phyloP scores from a whole-genome alignment of 2,113 vertebrate species.

The Oreochromis tanganicae region DNA sequence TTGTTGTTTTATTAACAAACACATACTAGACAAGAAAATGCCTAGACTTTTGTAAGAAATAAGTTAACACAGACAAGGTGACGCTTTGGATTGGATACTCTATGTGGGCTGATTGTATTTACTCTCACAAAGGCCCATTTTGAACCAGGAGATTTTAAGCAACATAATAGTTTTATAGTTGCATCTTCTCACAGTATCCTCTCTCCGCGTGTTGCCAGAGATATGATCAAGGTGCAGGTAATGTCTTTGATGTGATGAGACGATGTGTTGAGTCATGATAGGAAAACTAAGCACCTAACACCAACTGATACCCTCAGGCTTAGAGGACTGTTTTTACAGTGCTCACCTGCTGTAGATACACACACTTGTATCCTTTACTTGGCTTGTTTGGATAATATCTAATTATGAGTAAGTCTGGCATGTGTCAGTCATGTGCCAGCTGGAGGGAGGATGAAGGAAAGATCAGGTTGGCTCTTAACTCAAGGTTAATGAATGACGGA shows the following conservation, averaged over 20 bases:
- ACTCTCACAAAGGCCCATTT: neutral
- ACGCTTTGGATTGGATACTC: neutral
- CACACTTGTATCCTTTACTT: neutral
- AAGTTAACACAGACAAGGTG: neutral
- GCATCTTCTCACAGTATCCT: neutral
- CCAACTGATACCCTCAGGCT: neutral
- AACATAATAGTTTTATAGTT: neutral
- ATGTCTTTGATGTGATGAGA: neutral
- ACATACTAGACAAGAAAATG: neutral
- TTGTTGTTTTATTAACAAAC: neutral
- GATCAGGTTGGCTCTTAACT: neutral
- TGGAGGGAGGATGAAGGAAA: neutral
- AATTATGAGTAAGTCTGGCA: neutral
- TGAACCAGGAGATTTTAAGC: neutral
- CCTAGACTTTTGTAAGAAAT: neutral
- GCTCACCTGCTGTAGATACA: neutral
- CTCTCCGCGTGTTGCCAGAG: neutral
- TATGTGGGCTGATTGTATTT: neutral
- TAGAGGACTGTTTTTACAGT: neutral
- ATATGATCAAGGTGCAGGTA: neutral
- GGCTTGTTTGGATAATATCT: neutral
- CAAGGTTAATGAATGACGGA: slow-evolving; percentile 25
- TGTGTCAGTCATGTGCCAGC: slow-evolving; percentile 2
- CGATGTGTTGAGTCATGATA: neutral
- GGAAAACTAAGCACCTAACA: neutral